Conservation (phyloP, 2,888 invertebrate genomes). For the Nomada fucata region DNA sequence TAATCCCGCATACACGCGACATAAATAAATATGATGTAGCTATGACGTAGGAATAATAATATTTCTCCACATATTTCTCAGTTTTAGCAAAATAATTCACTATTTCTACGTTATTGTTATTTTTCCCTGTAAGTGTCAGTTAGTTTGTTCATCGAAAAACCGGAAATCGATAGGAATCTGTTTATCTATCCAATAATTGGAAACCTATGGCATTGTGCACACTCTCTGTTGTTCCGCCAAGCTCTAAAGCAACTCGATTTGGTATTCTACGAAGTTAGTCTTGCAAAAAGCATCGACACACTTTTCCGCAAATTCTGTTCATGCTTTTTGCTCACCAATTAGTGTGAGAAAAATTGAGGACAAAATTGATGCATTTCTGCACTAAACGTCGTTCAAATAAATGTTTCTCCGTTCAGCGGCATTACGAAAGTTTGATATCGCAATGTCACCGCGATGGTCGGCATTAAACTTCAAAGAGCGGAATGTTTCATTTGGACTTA, state of each 20-base stretch:
- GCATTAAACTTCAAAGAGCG: conserved; percentile 25
- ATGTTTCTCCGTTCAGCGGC: background rate
- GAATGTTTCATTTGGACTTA: conserved; percentile 34
- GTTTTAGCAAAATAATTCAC: no score
- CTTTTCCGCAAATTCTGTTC: background rate
- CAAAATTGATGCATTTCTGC: no score
- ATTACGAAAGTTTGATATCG: background rate
- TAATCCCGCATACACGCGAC: conserved; percentile 50
- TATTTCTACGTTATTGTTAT: no score
- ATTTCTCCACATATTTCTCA: no score
- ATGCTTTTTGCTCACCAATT: background rate
- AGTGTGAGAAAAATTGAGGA: background rate
- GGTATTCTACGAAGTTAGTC: background rate
- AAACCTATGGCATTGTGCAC: background rate
- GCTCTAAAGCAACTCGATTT: background rate
- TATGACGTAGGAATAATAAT: conserved; percentile 51
- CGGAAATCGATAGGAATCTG: conserved; percentile 1
- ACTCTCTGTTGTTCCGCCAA: background rate
- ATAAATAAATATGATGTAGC: conserved; percentile 38
- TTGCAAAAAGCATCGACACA: background rate
- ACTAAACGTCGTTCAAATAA: background rate
- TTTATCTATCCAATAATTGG: background rate
- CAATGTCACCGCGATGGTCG: background rate
- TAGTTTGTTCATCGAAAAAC: conserved; percentile 14
- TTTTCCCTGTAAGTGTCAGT: background rate